Evolutionary conservation across 1,140 invertebrate genomes (phyloP), one percentile per base, ranked within the genome.

Genomic region (Achatina immaculata): DNA sequence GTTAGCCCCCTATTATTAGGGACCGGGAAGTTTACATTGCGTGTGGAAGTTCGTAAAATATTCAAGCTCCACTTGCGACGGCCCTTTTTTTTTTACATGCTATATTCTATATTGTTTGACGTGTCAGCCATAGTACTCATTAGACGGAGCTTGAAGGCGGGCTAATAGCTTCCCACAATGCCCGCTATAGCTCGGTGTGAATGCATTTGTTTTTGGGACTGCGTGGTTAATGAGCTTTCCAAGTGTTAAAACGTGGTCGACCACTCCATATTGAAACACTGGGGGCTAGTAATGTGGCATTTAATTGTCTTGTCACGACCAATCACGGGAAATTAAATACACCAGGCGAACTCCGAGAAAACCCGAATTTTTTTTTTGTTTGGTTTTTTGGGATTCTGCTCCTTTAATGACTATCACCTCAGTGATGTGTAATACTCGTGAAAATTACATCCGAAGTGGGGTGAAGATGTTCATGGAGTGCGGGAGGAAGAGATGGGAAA

Each of bases 281-380:
- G 4, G 28, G 58, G 4, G n/a, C 58, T 62, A 62, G 58, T 31
- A 62, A 62, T 62, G 58, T 31, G 58, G 28, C 58, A 62, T 62
- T 62, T 62, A 62, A 62, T 62, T 62, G 58, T 62, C 58, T 62
- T 62, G 58, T 62, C 58, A 62, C 58, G n/a, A 62, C 58, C 58
- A 62, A 62, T 62, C 58, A 34, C n/a, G n/a, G 58, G n/a, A 62
- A 62, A 62, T 62, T 62, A 62, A 62, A 62, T 62, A 62, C n/a
- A 62, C 58, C 58, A 2, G 28, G 4, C 58, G 58, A 21, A 28
- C 58, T 19, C 58, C 58, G n/a, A 11, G 9, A 34, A 62, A 62
- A 62, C 7, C 7, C 7, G 19, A 48, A 48, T 48, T 48, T 48
- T 7, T 48, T 7, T 48, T 48, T 48, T 62, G 14, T 62, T 62